phyloP scores from a whole-genome alignment of 2,888 invertebrate species.

The Melikaiella ostensackeni region DNA sequence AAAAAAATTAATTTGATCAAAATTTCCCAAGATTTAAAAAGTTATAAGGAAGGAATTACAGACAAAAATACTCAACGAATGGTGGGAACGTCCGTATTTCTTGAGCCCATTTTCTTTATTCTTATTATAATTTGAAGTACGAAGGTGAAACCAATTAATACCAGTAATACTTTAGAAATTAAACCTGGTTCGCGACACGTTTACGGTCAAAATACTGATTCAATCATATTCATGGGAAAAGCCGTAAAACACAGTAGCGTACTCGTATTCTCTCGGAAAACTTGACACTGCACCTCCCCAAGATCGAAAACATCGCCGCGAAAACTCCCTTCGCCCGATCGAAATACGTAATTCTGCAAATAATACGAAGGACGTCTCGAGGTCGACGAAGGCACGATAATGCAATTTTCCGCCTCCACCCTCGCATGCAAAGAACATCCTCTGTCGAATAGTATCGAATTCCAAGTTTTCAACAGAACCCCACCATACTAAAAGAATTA shows the following conservation, averaged over 20 bases:
- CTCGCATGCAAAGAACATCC: not conserved
- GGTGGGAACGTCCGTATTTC: too few relatives aligned
- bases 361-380: conserved; percentile 12
- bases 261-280: not conserved
- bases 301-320: not conserved
- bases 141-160: too few relatives aligned
- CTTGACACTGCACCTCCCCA: not conserved
- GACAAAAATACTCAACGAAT: too few relatives aligned
- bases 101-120: too few relatives aligned
- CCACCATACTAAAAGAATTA: not conserved
- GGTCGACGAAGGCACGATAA: conserved; percentile 1
- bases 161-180: too few relatives aligned
- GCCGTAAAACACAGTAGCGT: not conserved
- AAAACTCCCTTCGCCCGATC: not conserved
- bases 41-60: too few relatives aligned
- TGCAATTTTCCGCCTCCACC: not conserved
- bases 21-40: too few relatives aligned
- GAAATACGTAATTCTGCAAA: conserved; percentile 20
- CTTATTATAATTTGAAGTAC: too few relatives aligned
- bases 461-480: not conserved
- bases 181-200: too few relatives aligned
- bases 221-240: not conserved
- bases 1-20: too few relatives aligned
- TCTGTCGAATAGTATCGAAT: not conserved
- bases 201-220: not conserved